phyloP scores from a whole-genome alignment of 2,888 invertebrate species.

The Eupithecia abbreviata region DNA sequence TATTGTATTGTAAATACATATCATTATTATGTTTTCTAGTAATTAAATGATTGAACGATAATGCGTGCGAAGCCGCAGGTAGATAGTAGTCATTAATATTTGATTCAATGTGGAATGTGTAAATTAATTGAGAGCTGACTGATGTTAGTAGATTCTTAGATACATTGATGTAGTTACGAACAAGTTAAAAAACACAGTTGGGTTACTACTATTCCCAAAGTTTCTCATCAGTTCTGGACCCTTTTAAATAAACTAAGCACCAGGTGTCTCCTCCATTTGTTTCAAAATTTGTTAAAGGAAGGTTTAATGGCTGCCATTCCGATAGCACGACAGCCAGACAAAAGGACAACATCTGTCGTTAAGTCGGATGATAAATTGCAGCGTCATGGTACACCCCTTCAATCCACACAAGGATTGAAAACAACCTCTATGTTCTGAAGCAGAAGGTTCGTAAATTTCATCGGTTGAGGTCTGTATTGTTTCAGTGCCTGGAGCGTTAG shows the following conservation, averaged over 20 bases:
- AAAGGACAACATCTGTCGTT: constrained; percentile 66
- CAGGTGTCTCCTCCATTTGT: constrained; percentile 37
- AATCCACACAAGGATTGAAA: constrained; percentile 1
- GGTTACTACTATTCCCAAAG: not conserved
- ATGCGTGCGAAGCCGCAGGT: too few relatives aligned
- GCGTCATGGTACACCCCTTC: constrained; percentile 44
- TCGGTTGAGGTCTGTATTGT: constrained; percentile 17
- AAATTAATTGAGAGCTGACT: not conserved
- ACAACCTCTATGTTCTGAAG: constrained; percentile 10
- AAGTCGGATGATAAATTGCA: constrained; percentile 67
- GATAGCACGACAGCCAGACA: constrained; percentile 51
- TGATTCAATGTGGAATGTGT: not conserved
- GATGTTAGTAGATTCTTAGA: too few relatives aligned
- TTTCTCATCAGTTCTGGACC: constrained; percentile 20
- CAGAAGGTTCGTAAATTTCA: constrained; percentile 6
- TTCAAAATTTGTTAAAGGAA: constrained; percentile 33
- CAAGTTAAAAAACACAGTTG: not conserved
- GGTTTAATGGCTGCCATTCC: constrained; percentile 37
- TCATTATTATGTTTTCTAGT: too few relatives aligned
- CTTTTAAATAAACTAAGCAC: constrained; percentile 25
- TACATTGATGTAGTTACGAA: not conserved
- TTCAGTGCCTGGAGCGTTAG: constrained; percentile 27
- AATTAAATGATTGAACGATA: too few relatives aligned
- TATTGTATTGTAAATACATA: too few relatives aligned
- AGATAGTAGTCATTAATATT: not conserved